Evolutionary conservation across 2,113 vertebrate genomes (phyloP), one percentile per base, ranked within the genome.

Genomic region (Kryptolebias marmoratus): DNA sequence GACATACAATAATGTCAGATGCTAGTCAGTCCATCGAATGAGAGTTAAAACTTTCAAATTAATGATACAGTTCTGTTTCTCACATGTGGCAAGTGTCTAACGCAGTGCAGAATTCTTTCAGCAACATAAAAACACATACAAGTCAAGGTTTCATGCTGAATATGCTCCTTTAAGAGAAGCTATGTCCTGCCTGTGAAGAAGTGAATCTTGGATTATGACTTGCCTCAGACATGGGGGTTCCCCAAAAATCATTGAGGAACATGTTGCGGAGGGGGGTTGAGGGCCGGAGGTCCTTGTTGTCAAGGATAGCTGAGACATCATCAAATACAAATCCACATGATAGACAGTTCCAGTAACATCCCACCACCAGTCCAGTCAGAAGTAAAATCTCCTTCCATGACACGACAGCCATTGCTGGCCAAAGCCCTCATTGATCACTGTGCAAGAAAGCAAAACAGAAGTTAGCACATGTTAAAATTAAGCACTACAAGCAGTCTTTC

Each of bases 221-320:
- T 64, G 96, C 98, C 96, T 99, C 98, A 56, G 96, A 94, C 97
- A 99, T 99, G 12, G 98, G 97, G 8, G 98, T 99, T 60, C 98
- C 98, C 98, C 98, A 99, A 88, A 99, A 99, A 83, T 99, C 98
- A 94, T 99, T 98, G 75, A 94, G 95, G 85, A 99, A 98, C 5
- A 99, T 94, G 85, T 96, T 97, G 89, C 87, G 94, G 65, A 99
- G 75, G 0, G 98, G 95, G n/a, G 97, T 98, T 27, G 96, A 92
- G 60, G 97, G 97, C 74, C 97, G 95, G 1, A 99, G 91, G 89
- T 99, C 98, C 94, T 99, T 99, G 88, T 99, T 99, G 88, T 99
- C 98, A 79, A 98, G 91, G 91, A 99, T 99, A 0, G 98, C 98
- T 0, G 97, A 99, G 81, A 99, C 97, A 67, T 99, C 98, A 68